A percentile compares a stretch with the other conserved stretches of the same genome.
Conservation (phyloP, 2,888 invertebrate genomes). For the Brachyptera risi region DNA sequence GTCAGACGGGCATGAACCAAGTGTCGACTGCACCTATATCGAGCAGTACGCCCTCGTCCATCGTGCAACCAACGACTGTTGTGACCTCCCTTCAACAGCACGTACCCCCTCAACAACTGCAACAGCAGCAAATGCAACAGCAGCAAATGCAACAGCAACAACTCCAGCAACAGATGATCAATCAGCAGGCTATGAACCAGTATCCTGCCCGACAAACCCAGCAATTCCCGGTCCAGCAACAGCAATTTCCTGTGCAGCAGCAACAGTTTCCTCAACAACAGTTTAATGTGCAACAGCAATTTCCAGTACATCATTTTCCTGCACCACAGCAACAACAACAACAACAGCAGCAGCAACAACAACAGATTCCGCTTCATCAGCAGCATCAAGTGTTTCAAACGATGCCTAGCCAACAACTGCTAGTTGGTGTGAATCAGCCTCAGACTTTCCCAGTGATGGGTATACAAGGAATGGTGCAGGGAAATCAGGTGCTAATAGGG, state of each 20-base stretch:
- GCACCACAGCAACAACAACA: constrained; percentile 29
- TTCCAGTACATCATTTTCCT: too few relatives aligned
- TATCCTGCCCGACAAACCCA: constrained; percentile 13
- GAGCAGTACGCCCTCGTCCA: neutral
- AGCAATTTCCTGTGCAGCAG: constrained; percentile 9
- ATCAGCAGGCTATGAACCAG: constrained; percentile 4
- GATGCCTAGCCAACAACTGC: constrained; percentile 18
- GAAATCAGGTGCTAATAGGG: neutral
- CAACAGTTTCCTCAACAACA: constrained; percentile 8
- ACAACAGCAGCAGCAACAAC: constrained; percentile 30
- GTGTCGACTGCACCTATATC: neutral
- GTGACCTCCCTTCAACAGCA: constrained; percentile 32
- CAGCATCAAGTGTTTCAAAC: constrained; percentile 32
- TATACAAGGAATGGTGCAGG: neutral
- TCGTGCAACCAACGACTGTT: constrained; percentile 36
- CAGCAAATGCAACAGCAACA: constrained; percentile 27
- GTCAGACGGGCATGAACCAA: neutral
- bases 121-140: constrained; percentile 32
- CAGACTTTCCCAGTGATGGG: neutral
- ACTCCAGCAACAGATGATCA: constrained; percentile 12
- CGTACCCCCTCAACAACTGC: constrained; percentile 32
- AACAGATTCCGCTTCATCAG: constrained; percentile 27
- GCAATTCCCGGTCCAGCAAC: constrained; percentile 25
- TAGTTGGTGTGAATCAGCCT: neutral
- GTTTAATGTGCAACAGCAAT: constrained; percentile 24